Percentiles rank a stretch among this genome's conserved stretches.
These are phyloP conservation scores for Diadromus collaris DNA, from an alignment of 2,888 invertebrate genomes.

Conservation along the genomic window DNA sequence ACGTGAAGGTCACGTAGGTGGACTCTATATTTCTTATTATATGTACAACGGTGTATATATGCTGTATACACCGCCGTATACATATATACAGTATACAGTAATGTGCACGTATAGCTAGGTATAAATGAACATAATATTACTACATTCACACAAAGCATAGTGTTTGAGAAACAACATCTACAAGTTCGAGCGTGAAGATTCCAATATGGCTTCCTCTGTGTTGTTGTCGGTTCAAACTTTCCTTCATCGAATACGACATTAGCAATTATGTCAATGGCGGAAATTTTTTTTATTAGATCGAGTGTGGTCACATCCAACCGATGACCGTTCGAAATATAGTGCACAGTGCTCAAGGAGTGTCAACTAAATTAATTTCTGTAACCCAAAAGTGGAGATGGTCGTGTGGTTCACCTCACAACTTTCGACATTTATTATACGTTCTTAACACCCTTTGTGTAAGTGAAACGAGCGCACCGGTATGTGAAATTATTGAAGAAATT, in stretches of 20 bases:
- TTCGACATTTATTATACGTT: background rate
- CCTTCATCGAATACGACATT: background rate
- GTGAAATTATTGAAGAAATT: background rate
- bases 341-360: background rate
- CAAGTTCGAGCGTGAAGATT: background rate
- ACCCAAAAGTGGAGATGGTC: background rate
- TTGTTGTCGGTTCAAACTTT: background rate
- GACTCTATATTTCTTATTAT: slow-evolving; percentile 29
- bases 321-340: background rate
- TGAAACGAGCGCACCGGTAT: too few species aligned
- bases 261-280: background rate
- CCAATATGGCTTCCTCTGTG: background rate
- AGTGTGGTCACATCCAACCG: background rate
- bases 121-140: background rate
- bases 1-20: slow-evolving; percentile 42
- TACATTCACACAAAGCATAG: background rate
- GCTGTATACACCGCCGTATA: too few species aligned
- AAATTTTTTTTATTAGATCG: background rate
- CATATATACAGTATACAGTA: background rate
- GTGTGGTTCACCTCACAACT: background rate
- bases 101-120: background rate
- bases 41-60: background rate
- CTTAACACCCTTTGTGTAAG: too few species aligned
- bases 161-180: background rate
- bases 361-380: background rate